Conservation (phyloP, 2,797 vertebrate genomes). For the Ctenochaetus hawaiiensis region DNA sequence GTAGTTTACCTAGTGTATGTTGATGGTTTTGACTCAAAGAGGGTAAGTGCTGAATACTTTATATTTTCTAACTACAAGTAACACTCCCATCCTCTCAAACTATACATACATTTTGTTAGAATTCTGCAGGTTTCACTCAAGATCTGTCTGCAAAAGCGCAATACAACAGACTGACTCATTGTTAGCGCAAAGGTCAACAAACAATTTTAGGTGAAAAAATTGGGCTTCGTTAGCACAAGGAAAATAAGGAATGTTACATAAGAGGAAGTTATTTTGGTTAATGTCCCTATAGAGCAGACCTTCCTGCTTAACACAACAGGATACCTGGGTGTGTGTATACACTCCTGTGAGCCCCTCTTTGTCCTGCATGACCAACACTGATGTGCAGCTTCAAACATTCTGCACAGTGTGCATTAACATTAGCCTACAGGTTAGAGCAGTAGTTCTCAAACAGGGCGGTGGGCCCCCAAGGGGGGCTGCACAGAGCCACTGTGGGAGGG, state of each 20-base stretch:
- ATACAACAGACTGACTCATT: background rate
- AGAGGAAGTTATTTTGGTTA: conserved; percentile 46
- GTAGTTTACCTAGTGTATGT: background rate
- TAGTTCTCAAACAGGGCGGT: background rate
- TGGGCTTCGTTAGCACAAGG: background rate
- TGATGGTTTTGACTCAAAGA: background rate
- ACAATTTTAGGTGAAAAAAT: background rate
- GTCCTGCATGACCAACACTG: conserved; percentile 46
- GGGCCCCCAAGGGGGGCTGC: too few relatives aligned
- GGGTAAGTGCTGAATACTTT: background rate
- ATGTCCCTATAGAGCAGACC: conserved; percentile 48
- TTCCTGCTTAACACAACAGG: conserved; percentile 67
- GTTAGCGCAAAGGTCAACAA: background rate
- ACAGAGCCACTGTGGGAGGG: too few relatives aligned
- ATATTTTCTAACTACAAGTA: background rate
- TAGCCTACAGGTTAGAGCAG: conserved; percentile 7
- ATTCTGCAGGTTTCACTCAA: background rate
- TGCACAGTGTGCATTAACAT: conserved; percentile 10
- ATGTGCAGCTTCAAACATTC: conserved; percentile 34
- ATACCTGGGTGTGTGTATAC: conserved; percentile 62
- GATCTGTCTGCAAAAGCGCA: background rate
- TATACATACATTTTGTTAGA: background rate
- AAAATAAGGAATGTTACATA: conserved; percentile 25
- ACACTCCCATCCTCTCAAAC: too few relatives aligned
- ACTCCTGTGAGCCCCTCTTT: conserved; percentile 46